A percentile compares a stretch with the other conserved stretches of the same genome.
These are phyloP conservation scores for Champsocephalus gunnari DNA, from an alignment of 2,797 vertebrate species.

Conservation along the genomic window DNA sequence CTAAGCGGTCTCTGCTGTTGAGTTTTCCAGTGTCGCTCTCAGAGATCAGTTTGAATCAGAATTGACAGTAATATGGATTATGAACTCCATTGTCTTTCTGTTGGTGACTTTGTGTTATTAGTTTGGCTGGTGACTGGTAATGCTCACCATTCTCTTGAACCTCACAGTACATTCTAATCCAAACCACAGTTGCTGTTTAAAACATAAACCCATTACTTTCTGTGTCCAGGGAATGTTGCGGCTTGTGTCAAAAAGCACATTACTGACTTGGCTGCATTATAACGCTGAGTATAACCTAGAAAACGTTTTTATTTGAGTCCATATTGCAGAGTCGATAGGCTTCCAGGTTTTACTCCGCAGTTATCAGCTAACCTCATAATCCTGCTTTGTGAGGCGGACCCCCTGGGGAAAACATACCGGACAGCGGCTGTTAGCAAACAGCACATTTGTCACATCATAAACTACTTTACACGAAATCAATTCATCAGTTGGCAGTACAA, in stretches of 20 bases:
- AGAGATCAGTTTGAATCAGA: conserved; percentile 33
- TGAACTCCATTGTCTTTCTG: conserved; percentile 9
- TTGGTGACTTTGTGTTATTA: conserved; percentile 8
- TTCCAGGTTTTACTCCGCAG: conserved; percentile 37
- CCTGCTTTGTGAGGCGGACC: conserved; percentile 20
- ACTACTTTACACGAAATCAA: conserved; percentile 9
- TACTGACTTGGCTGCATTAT: conserved; percentile 25
- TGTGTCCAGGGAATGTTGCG: conserved; percentile 20
- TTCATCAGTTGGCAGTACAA: conserved; percentile 2
- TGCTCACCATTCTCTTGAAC: conserved; percentile 5
- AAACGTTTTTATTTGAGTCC: conserved; percentile 24
- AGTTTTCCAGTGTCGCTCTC: conserved; percentile 23
- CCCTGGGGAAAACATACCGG: conserved; percentile 13
- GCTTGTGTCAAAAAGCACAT: conserved; percentile 34
- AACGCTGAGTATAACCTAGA: conserved; percentile 4
- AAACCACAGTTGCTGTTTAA: conserved; percentile 20
- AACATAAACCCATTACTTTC: conserved; percentile 17
- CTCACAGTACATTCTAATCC: conserved; percentile 12
- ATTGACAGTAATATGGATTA: conserved; percentile 10
- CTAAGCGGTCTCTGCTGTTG: conserved; percentile 10
- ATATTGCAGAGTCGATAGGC: conserved; percentile 32
- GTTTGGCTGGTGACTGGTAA: conserved; percentile 4
- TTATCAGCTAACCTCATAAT: conserved; percentile 44
- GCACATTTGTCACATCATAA: conserved; percentile 28
- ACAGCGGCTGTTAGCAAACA: conserved; percentile 18